phyloP scores from a whole-genome alignment of 2,113 vertebrate genomes.

The Trematomus loennbergii region DNA sequence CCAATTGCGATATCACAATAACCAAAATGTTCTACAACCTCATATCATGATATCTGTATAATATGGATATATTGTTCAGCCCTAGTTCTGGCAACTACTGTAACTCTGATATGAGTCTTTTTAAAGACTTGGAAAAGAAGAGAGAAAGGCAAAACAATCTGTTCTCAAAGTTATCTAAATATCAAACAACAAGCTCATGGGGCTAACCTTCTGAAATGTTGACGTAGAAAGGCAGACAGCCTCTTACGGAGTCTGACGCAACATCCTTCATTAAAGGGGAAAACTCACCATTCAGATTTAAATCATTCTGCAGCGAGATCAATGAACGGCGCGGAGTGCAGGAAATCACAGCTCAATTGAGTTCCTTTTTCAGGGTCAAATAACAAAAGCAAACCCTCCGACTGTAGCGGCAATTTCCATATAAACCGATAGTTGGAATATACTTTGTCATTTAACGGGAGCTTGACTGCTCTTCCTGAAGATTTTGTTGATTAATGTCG shows the following conservation, averaged over 20 bases:
- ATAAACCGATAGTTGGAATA: neutral
- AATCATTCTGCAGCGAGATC: conserved; percentile 65
- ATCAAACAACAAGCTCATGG: conserved; percentile 14
- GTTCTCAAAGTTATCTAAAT: neutral
- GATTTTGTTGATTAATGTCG: conserved; percentile 25
- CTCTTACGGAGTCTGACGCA: conserved; percentile 25
- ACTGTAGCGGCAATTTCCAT: conserved; percentile 27
- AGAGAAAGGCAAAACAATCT: neutral
- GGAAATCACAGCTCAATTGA: conserved; percentile 54
- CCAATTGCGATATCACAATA: too few relatives aligned
- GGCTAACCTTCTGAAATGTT: conserved; percentile 18
- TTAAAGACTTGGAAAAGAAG: neutral
- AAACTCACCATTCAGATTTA: conserved; percentile 58
- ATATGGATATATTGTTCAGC: too few relatives aligned
- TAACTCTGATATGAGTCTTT: neutral
- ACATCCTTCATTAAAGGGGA: conserved; percentile 35
- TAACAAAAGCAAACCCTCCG: conserved; percentile 30
- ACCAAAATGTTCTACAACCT: too few relatives aligned
- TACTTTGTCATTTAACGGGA: neutral
- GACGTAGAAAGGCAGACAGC: neutral
- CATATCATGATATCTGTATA: too few relatives aligned
- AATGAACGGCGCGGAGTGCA: conserved; percentile 59
- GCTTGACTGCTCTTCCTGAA: conserved; percentile 1
- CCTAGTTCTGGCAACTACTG: neutral
- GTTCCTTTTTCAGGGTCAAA: conserved; percentile 30